Evolutionary conservation across 2,113 vertebrate species (phyloP), one percentile per base, ranked within the genome.

Genomic region (Axis porcinus): DNA sequence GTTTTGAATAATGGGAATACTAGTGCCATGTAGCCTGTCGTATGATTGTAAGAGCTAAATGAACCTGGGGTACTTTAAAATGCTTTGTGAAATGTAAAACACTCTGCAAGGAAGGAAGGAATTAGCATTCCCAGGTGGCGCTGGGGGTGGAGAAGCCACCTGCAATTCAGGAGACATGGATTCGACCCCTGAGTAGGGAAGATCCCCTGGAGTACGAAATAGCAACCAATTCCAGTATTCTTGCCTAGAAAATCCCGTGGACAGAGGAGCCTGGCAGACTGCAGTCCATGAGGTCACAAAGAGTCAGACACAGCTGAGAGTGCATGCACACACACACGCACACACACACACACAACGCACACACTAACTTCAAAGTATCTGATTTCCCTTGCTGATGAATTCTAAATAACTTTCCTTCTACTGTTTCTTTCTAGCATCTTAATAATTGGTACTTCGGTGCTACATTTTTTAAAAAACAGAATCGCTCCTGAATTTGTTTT

Each of bases 341-440:
- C 67, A 12, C 15, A 0, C n/a, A 21, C n/a, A 74, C 1, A 74
- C 36, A 40, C 17, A 13, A 11, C 0, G 2, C 21, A 74, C 23
- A 43, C 40, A 36, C 47, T 54, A 67, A 91, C 50, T 83, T 91
- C 84, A 86, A 76, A 89, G 94, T 64, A 92, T 64, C 93, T 95
- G 82, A 93, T 96, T 97, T 96, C 52, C 83, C 62, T 92, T 97
- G 91, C 84, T 84, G 86, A 74, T 85, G 93, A 74, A 89, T 92
- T 98, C 86, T 58, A 55, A 97, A 96, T 79, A 92, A 74, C 27
- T 96, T 87, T 87, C 55, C 50, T 82, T 94, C 84, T 57, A 64
- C 30, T 7, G 2, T 88, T 97, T 95, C 84, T 97, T 94, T 43
- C 47, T 45, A 45, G 62, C 52, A 76, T 92, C 78, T 89, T 94